A percentile compares a stretch with the other conserved stretches of the same genome.
Conservation (phyloP, 1,140 invertebrate species). For the Thrips palmi region DNA sequence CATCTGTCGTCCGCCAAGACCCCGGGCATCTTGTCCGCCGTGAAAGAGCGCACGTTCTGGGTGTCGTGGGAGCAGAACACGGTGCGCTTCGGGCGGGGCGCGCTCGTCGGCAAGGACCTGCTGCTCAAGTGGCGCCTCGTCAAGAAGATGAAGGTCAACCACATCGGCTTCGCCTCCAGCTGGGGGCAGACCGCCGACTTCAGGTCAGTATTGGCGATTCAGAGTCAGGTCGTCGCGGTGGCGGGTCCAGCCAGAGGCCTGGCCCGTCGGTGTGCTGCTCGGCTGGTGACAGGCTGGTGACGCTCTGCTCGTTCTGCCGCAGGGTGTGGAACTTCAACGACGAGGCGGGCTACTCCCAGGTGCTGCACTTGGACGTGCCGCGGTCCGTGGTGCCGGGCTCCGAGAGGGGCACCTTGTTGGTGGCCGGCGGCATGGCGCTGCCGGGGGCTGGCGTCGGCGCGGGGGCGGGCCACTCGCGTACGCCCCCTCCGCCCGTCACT, state of each 20-base stretch:
- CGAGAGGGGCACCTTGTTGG: conserved; percentile 32
- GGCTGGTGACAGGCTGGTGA: too few relatives aligned
- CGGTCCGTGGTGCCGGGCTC: conserved; percentile 38
- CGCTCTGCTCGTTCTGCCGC: conserved; percentile 18
- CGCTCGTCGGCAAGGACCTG: conserved; percentile 26
- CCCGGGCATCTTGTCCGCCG: conserved; percentile 26
- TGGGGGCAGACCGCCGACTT: conserved; percentile 41
- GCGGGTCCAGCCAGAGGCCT: too few relatives aligned
- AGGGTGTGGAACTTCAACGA: conserved; percentile 49
- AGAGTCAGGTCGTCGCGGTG: too few relatives aligned
- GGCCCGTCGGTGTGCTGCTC: too few relatives aligned
- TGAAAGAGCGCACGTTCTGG: conserved; percentile 36
- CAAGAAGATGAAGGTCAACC: conserved; percentile 31
- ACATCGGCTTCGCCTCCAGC: conserved; percentile 36
- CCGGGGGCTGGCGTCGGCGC: conserved; percentile 26
- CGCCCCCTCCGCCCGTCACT: conserved; percentile 21
- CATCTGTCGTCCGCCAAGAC: conserved; percentile 32
- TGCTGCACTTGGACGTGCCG: conserved; percentile 37
- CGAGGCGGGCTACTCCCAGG: conserved; percentile 44
- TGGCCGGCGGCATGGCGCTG: conserved; percentile 35
- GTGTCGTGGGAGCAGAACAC: conserved; percentile 35
- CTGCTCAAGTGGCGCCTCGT: conserved; percentile 34
- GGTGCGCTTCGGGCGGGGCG: conserved; percentile 32
- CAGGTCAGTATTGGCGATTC: conserved; percentile 23
- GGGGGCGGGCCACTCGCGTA: conserved; percentile 22